A percentile compares a stretch with the other conserved stretches of the same genome.
These are phyloP conservation scores for Rhingia campestris DNA, from an alignment of 2,888 invertebrate species.

Conservation along the genomic window DNA sequence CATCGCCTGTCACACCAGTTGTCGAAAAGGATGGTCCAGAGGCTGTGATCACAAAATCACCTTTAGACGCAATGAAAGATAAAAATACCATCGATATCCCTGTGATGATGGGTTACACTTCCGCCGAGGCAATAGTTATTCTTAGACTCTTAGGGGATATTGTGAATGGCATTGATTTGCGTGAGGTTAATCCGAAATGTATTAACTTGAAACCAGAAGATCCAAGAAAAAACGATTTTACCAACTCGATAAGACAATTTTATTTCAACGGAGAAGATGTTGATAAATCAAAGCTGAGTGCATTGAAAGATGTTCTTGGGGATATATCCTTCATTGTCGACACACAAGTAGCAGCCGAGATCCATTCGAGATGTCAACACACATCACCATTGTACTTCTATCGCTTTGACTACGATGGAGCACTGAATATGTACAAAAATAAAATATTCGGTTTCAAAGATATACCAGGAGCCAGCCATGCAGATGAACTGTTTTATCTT, in stretches of 20 bases:
- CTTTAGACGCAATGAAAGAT: slow-evolving; percentile 82
- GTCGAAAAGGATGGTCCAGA: slow-evolving; percentile 64
- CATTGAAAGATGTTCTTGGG: slow-evolving; percentile 82
- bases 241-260: slow-evolving; percentile 75
- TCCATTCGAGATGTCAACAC: slow-evolving; percentile 67
- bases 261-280: slow-evolving; percentile 82
- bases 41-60: slow-evolving; percentile 71
- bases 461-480: slow-evolving; percentile 84
- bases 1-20: slow-evolving; percentile 68
- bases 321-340: slow-evolving; percentile 79
- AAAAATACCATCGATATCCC: slow-evolving; percentile 83
- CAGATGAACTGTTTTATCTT: slow-evolving; percentile 85
- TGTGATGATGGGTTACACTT: slow-evolving; percentile 83
- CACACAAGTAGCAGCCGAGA: slow-evolving; percentile 48
- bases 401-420: slow-evolving; percentile 84
- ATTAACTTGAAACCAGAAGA: slow-evolving; percentile 52
- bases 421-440: slow-evolving; percentile 83
- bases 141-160: slow-evolving; percentile 25
- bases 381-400: slow-evolving; percentile 83
- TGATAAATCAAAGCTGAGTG: slow-evolving; percentile 81
- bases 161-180: slow-evolving; percentile 60
- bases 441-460: slow-evolving; percentile 78
- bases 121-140: slow-evolving; percentile 83
- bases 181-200: slow-evolving; percentile 67
- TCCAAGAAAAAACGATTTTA: slow-evolving; percentile 36